Evolutionary conservation across 2,797 vertebrate genomes (phyloP).

Genomic region (Liasis olivaceus): DNA sequence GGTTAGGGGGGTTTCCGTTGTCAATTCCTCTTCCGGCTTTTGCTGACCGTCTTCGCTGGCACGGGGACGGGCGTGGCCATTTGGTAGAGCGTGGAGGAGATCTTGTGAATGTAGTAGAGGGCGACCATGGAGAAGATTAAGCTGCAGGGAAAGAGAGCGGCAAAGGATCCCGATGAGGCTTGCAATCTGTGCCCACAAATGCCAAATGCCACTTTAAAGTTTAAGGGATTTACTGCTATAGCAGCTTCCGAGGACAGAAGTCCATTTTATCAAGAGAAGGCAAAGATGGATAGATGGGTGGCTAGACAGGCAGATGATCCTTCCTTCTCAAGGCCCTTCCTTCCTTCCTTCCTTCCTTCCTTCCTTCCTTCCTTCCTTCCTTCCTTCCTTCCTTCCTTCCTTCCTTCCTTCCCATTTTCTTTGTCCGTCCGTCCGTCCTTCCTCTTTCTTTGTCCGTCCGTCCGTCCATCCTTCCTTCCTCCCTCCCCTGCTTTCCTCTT

Average conservation of each 20-base stretch:
- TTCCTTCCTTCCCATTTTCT: no score
- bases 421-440: no score
- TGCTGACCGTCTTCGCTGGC: conserved; percentile 83
- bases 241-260: not conserved
- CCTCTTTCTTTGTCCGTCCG: not conserved
- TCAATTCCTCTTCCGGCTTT: conserved; percentile 93
- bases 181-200: not conserved
- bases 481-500: rapidly evolving
- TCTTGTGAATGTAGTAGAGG: conserved; percentile 96
- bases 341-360: not conserved
- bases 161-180: not conserved
- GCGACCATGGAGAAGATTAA: conserved; percentile 83
- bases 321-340: no score
- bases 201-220: not conserved
- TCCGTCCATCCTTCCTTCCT: not conserved
- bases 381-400: not conserved
- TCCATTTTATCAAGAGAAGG: not conserved
- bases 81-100: conserved; percentile 93
- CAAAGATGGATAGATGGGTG: not conserved
- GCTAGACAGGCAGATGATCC: no score
- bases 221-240: no score
- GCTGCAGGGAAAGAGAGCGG: conserved; percentile 25
- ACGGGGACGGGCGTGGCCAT: conserved; percentile 70
- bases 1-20: rapidly evolving
- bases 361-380: not conserved